Evolutionary conservation across 2,113 vertebrate species (phyloP).

Genomic region (Miniopterus natalensis): DNA sequence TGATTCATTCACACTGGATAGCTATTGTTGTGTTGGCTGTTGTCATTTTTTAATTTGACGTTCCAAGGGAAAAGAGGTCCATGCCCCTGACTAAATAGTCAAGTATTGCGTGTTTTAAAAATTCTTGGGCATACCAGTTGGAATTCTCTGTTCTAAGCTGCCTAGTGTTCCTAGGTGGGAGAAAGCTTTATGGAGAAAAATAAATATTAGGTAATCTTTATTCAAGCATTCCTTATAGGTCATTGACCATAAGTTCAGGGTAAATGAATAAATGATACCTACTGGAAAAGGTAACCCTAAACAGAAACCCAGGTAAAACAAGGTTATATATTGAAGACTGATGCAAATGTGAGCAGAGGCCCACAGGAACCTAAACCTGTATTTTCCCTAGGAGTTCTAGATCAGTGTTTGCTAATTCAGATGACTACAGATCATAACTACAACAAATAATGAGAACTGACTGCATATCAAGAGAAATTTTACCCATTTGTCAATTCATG

Average conservation of each 20-base stretch:
- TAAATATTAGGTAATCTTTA: not conserved
- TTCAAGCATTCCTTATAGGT: not conserved
- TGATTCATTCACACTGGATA: not conserved
- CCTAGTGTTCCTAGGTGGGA: not conserved
- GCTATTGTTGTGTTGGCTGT: not conserved
- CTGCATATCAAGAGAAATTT: not conserved
- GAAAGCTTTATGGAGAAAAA: not conserved
- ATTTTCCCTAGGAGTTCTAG: not conserved
- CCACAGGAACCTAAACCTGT: not conserved
- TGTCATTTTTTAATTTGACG: not conserved
- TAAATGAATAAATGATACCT: not conserved
- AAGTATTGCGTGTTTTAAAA: not conserved
- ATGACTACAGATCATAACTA: not conserved
- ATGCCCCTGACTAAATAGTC: not conserved
- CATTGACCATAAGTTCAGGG: not conserved
- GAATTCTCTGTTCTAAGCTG: not conserved
- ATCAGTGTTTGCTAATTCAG: not conserved
- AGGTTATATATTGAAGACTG: not conserved
- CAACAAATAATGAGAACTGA: not conserved
- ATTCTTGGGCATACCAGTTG: not conserved
- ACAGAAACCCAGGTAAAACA: not conserved
- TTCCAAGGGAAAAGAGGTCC: not conserved
- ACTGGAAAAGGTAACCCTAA: not conserved
- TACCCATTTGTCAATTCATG: not conserved
- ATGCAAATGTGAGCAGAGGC: not conserved